Percentiles rank a stretch among this genome's conserved stretches.
Conservation (phyloP, 2,113 vertebrate genomes). For the Plecturocebus donacophilus region DNA sequence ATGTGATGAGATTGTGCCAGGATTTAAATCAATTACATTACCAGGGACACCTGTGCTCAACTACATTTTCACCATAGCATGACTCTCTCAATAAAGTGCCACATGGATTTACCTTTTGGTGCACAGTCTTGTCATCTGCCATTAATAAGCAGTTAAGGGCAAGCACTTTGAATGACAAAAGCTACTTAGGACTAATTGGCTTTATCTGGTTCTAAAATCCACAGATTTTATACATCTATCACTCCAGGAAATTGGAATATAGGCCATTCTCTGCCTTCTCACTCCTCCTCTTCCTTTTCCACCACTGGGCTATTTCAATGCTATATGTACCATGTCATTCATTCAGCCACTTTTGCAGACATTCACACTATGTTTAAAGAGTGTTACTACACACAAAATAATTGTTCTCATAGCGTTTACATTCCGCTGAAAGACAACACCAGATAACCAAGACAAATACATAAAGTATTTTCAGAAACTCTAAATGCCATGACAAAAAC, state of each 20-base stretch:
- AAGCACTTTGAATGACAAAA: neutral
- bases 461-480: neutral
- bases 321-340: rapidly evolving
- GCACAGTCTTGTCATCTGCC: neutral
- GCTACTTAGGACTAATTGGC: neutral
- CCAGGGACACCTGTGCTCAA: neutral
- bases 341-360: neutral
- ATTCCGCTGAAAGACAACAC: neutral
- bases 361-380: neutral
- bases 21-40: neutral
- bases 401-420: neutral
- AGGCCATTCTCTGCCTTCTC: neutral
- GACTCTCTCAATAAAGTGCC: neutral
- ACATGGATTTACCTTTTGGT: neutral
- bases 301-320: rapidly evolving
- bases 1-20: neutral
- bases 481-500: neutral
- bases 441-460: neutral
- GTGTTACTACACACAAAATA: neutral
- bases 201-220: neutral
- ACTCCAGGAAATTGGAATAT: too few species aligned
- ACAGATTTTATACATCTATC: neutral
- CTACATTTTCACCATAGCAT: neutral
- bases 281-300: rapidly evolving
- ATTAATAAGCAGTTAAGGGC: neutral